Base-by-base conservation (phyloP, 1,140 invertebrate species). In the Papilio aristodemus region DNA sequence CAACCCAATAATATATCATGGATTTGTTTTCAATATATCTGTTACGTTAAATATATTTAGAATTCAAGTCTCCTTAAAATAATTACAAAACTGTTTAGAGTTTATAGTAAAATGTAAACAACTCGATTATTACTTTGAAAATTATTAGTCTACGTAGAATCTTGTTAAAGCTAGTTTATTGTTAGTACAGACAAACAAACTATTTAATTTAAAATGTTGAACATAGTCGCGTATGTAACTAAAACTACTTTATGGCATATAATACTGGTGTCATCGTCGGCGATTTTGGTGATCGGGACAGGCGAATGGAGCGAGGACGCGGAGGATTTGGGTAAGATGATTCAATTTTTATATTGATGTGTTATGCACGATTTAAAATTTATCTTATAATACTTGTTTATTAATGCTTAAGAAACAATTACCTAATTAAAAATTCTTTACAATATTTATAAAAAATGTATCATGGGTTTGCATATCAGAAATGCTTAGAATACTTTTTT, bases 301-400 rank as follows among this genome's bases (percentile, higher is more conserved):
- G 89, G 89, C 0, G 89, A 91, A 67, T 91, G 89, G 89, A 91
- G 79, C 54, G 89, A 91, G 71, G 89, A 91, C 64, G 89, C 89
- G 2, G 89, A 91, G 71, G 89, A 91, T 71, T 78, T 91, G 68
- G 89, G 89, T 91, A 75, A 84, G 89, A 36, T 37, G 6, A 32
- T 32, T 32, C 27, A 32, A 32, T 6, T 32, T 32, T 32, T n/a
- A n/a, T n/a, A n/a, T n/a, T n/a, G n/a, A n/a, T n/a, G n/a, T n/a
- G n/a, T n/a, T n/a, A n/a, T n/a, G n/a, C n/a, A n/a, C n/a, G n/a
- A n/a, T n/a, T n/a, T n/a, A n/a, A n/a, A n/a, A n/a, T n/a, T n/a
- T n/a, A n/a, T n/a, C n/a, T n/a, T n/a, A n/a, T n/a, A n/a, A n/a
- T n/a, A n/a, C n/a, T n/a, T n/a, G n/a, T n/a, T n/a, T n/a, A n/a